Base-by-base conservation (phyloP, 2,888 invertebrate species). In the Gisinianus flammeolus region DNA sequence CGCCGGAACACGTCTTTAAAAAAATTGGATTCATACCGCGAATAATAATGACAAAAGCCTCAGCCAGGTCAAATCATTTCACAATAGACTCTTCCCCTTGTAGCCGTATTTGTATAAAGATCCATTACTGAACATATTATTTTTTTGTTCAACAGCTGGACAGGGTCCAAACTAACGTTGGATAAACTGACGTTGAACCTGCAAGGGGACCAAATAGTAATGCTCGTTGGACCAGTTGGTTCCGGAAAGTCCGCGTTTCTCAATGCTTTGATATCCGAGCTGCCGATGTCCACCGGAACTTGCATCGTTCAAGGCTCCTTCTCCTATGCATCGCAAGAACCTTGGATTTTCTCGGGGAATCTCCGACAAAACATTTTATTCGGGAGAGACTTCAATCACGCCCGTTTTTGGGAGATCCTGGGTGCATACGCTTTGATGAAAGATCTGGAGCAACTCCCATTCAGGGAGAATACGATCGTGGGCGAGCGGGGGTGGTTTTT, bases 401-500 rank as follows among this genome's bases (percentile, higher is more conserved):
- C 19, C 4, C 71, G 78, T 4, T 83, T 82, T 64, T n/a, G 73
- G n/a, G 64, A 73, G 0, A 79, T 73, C 28, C 64, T 83, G n/a
- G 26, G 70, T 22, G 80, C 66, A 0, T 81, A 81, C 70, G 81
- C 81, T 0, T 74, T 83, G n/a, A 68, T 72, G 54, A 54, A 70
- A 52, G 80, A 82, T 70, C 78, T 82, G 52, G 80, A 86, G 30
- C 85, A 87, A 67, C 86, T 90, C 82, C 87, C 88, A 0, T 84
- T 87, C 79, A 88, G 89, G 12, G 90, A 90, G 82, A 81, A 85
- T 80, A 89, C 89, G 0, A 79, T 88, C 71, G 89, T 90, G 19
- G 90, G 90, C 26, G 90, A 90, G 79, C 86, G 89, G 64, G 90
- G 90, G 33, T 54, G 67, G 5, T 67, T 68, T 4, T 85, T 90